Conservation (phyloP, 2,797 vertebrate species). For the Hypotaenidia philippensis region DNA sequence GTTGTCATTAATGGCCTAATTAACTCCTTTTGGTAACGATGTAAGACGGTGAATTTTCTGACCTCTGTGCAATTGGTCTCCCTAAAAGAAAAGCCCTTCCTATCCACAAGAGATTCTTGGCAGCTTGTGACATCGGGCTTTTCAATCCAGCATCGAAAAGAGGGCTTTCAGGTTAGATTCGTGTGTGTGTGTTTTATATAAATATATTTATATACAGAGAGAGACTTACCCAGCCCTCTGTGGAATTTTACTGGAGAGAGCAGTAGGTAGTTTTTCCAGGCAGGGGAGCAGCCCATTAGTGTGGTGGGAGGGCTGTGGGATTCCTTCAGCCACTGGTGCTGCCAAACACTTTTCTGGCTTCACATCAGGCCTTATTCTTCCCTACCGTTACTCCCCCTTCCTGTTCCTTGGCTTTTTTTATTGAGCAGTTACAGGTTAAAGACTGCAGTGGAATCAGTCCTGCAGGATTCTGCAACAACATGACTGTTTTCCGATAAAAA, state of each 20-base stretch:
- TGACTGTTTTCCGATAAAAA: not conserved
- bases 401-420: not conserved
- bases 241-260: constrained; percentile 37
- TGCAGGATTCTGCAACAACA: not conserved
- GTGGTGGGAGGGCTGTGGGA: not conserved
- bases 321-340: not conserved
- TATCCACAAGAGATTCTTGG: not conserved
- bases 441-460: not conserved
- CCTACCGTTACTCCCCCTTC: not conserved
- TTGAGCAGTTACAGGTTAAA: not conserved
- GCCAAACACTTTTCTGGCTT: not conserved
- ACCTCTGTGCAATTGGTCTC: not conserved
- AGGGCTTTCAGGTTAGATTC: not conserved
- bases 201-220: not conserved
- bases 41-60: not conserved
- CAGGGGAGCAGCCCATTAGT: not conserved
- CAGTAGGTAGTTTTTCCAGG: not conserved
- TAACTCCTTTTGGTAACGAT: not conserved
- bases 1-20: not conserved
- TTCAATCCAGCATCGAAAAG: not conserved
- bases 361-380: not conserved
- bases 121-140: not conserved
- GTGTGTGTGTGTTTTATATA: not conserved
- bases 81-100: not conserved
- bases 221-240: not conserved